A percentile compares a stretch with the other conserved stretches of the same genome.
phyloP scores from a whole-genome alignment of 30 jellyfish, hydroid and myxozoan species.

The Mastigias papua region DNA sequence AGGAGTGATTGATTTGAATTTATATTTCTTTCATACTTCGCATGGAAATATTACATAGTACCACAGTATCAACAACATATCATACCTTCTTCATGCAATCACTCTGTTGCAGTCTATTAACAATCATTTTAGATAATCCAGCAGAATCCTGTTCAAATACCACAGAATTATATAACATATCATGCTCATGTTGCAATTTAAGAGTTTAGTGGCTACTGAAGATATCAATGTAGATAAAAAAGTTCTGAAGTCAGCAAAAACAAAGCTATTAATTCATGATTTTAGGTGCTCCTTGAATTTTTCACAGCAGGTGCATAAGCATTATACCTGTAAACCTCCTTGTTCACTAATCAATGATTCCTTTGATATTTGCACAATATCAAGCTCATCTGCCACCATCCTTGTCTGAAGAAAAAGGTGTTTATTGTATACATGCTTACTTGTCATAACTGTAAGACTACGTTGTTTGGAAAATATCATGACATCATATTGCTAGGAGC shows the following conservation, averaged over 20 bases:
- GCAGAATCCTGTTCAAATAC: background rate
- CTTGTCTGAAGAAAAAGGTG: constrained; percentile 20
- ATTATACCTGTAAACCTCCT: background rate
- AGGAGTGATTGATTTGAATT: too few relatives aligned
- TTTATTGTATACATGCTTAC: too few relatives aligned
- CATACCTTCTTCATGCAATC: constrained; percentile 77
- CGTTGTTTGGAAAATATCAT: too few relatives aligned
- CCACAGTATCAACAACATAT: too few relatives aligned
- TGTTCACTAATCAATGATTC: constrained; percentile 34
- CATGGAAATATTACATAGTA: too few relatives aligned
- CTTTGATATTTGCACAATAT: constrained; percentile 38
- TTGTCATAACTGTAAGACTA: too few relatives aligned
- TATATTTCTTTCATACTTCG: too few relatives aligned
- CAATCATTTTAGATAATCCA: constrained; percentile 19
- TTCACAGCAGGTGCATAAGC: background rate
- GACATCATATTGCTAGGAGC: too few relatives aligned
- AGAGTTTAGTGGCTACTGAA: too few relatives aligned
- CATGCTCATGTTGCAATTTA: too few relatives aligned
- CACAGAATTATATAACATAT: background rate
- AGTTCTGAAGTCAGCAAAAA: too few relatives aligned
- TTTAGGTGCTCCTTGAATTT: background rate
- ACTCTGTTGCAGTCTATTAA: constrained; percentile 32
- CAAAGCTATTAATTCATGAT: background rate
- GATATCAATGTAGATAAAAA: too few relatives aligned
- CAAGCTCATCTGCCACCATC: constrained; percentile 75